Evolutionary conservation across 2,888 invertebrate genomes (phyloP), one percentile per base, ranked within the genome.

Genomic region (Scrobipalpa atriplicella): DNA sequence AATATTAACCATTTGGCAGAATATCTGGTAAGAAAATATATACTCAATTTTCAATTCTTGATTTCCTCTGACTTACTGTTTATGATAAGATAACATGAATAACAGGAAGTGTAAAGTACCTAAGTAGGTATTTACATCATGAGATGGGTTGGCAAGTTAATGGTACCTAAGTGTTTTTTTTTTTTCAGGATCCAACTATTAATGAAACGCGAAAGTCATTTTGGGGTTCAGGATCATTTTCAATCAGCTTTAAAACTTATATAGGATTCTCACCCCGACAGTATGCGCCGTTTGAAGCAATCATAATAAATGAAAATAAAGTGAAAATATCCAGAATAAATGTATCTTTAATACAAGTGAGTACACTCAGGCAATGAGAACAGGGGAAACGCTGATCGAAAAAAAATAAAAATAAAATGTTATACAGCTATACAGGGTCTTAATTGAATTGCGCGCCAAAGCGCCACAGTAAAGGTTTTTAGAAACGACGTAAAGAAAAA

Each of bases 201-300:
- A 77, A 80, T 52, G 84, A 86, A 69, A 77, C 85, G 56, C 70
- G 75, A n/a, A 89, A 84, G 79, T 75, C 65, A 1, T 81, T 87
- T 67, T 78, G 82, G 67, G 79, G 79, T 68, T 75, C 78, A 1
- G 79, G 79, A 60, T 75, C 73, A 51, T 74, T 92, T 21, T 71
- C 73, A 6, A 68, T 89, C 60, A 73, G 75, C 66, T 65, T 92
- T 1, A 88, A 83, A 80, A 89, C 89, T 0, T 89, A 82, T 43
- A 82, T 70, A 71, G 86, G 81, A 7, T 86, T 89, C 70, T 82
- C 87, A 7, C 77, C 84, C 0, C 82, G 79, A 62, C 90, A 92
- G 75, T 78, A 67, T 0, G 70, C 89, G 65, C 86, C 87, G 2
- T 84, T 90, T 56, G 84, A 86, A 75, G 70, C 85, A 9, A 82